Conservation (phyloP, 2,113 vertebrate species). For the Ailurus styani region DNA sequence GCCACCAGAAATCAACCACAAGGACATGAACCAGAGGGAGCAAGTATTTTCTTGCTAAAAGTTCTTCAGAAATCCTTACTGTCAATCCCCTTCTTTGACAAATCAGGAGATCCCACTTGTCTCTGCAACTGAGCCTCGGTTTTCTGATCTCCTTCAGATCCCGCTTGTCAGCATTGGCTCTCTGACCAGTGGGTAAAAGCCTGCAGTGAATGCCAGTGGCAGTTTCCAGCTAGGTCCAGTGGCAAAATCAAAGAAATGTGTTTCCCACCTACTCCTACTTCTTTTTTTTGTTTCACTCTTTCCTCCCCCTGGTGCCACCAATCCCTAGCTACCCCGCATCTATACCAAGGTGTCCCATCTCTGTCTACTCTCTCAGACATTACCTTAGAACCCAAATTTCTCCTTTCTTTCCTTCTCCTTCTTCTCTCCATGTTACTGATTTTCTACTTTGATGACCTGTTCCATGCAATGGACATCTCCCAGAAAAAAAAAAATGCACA, state of each 20-base stretch:
- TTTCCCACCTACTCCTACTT: not conserved
- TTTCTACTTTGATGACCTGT: not conserved
- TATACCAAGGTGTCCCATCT: not conserved
- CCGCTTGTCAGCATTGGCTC: too few relatives aligned
- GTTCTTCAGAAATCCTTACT: not conserved
- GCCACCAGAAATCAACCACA: not conserved
- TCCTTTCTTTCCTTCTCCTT: not conserved
- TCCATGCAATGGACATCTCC: not conserved
- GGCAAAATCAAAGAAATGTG: not conserved
- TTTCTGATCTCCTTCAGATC: too few relatives aligned
- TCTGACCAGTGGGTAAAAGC: not conserved
- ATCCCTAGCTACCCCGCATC: not conserved
- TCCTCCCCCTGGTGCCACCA: not conserved
- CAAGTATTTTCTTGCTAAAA: not conserved
- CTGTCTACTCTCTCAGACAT: not conserved
- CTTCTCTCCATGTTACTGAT: not conserved
- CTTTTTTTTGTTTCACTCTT: not conserved
- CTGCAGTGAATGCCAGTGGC: not conserved
- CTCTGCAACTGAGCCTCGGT: too few relatives aligned
- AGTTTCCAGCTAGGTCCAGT: not conserved
- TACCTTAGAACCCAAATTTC: not conserved
- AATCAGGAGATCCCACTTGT: not conserved
- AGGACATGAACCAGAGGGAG: not conserved
- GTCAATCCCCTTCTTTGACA: not conserved
- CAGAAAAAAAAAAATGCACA: not conserved